phyloP scores from a whole-genome alignment of 2,797 vertebrate genomes.

The Schizopygopsis malacanthus region DNA sequence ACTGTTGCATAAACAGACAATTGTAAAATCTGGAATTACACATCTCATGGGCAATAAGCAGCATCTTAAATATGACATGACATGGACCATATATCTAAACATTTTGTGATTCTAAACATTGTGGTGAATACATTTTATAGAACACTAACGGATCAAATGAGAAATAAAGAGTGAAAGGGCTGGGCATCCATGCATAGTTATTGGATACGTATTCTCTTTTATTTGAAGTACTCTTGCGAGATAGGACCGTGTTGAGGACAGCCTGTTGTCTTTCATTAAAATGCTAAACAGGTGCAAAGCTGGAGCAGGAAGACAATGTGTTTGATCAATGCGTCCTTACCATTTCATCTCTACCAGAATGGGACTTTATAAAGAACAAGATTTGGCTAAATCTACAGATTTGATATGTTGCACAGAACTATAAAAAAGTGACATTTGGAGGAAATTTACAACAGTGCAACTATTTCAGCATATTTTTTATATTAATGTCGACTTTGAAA shows the following conservation, averaged over 20 bases:
- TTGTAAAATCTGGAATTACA: not conserved
- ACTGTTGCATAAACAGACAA: not conserved
- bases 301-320: slow-evolving; percentile 52
- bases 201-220: slow-evolving; percentile 37
- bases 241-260: slow-evolving; percentile 31
- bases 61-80: slow-evolving; percentile 8
- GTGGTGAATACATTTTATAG: slow-evolving; percentile 31
- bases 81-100: not conserved
- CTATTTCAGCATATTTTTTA: not conserved
- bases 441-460: not conserved
- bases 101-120: slow-evolving; percentile 50
- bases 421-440: not conserved
- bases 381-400: slow-evolving; percentile 38
- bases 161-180: slow-evolving; percentile 32
- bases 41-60: not conserved
- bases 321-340: slow-evolving; percentile 58
- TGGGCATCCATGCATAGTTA: slow-evolving; percentile 35
- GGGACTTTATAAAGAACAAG: slow-evolving; percentile 47
- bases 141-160: slow-evolving; percentile 15
- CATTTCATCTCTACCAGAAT: slow-evolving; percentile 34
- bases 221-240: slow-evolving; percentile 47
- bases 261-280: slow-evolving; percentile 58
- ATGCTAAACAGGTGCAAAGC: slow-evolving; percentile 60
- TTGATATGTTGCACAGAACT: not conserved
- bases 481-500: not conserved